Base-by-base conservation (phyloP, 2,797 vertebrate species). In the Pipistrellus pipistrellus region DNA sequence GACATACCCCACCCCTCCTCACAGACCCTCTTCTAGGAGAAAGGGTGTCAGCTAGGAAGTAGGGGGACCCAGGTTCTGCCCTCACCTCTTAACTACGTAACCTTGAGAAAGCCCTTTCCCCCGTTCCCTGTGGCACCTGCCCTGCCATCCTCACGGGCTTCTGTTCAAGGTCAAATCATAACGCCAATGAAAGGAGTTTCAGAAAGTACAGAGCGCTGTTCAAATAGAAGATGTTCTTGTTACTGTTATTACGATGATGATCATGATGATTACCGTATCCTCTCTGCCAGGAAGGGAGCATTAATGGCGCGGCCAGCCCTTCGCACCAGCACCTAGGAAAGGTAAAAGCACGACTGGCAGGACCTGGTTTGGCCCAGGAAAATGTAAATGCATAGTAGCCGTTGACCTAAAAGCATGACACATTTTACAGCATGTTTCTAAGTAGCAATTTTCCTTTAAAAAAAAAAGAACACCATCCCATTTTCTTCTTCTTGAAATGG, bases 371-470 rank as follows among this genome's bases (percentile, higher is more conserved):
- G 90, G 75, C 78, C 69, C 44, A 62, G 72, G 85, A 94, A 95
- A 88, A 97, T 82, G 25, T 85, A 94, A 96, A 94, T 66, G 82
- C 69, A 72, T 66, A 38, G 55, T 46, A 94, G 95, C 84, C 35
- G 17, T 8, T 88, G 90, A 82, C 78, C 76, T 62, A 86, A 66
- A n/a, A 80, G 12, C 3, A 92, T 78, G 90, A 94, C 69, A 75
- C 2, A 8, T 68, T 95, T 97, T 95, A 97, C 89, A 96, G n/a
- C 11, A 27, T 88, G 93, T 46, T 93, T 97, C 91, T 93, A 94
- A 97, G 85, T 87, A 97, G 73, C 53, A 93, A 77, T 97, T 97
- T 97, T 97, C 91, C 88, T 93, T 48, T 46, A 18, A n/a, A 13
- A 55, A 32, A 25, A 15, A 96, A 96, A 95, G 78, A 95, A 97